Evolutionary conservation across 2,797 vertebrate species (phyloP), one percentile per base, ranked within the genome.

Genomic region (Glossophaga mutica): DNA sequence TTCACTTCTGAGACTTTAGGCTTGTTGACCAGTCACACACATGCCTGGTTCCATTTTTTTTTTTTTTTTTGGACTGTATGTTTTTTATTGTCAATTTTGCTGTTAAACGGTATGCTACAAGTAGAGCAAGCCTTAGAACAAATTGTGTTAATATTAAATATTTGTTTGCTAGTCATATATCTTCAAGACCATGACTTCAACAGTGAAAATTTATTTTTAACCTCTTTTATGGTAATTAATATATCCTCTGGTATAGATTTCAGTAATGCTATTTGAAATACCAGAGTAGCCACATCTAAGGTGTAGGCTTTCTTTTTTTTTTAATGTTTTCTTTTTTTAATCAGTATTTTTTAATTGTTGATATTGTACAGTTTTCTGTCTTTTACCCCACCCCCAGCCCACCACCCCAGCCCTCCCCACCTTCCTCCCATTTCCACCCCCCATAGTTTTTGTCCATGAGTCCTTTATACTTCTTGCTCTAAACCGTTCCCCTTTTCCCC

Each of bases 191-290:
- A 65, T 74, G 55, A 55, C 84, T 92, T 94, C 59, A 81, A 76
- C 32, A 79, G 83, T 29, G 39, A 86, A 91, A 85, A 76, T 70
- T 52, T 86, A 82, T 79, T 96, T 93, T 55, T 62, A 44, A 86
- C 16, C 22, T 48, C 4, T 86, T 97, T 94, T 50, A 59, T 96
- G 68, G 22, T 85, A 88, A 89, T 93, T 71, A 89, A 67, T 65
- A 52, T 29, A 89, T 16, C 1, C 9, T 71, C 42, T 95, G 37
- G 22, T 78, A 1, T 73, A 86, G 42, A 48, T 81, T 95, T 92
- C 32, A 95, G 11, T 74, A 78, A 89, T 73, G 62, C n/a, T 84
- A 39, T 62, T 94, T 85, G 90, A 96, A 96, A 91, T 39, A 73
- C 15, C 55, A 52, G 19, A 62, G 19, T 59, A 91, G 83, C 50